Conservation (phyloP, 2,888 invertebrate species). For the Pyralis farinalis region DNA sequence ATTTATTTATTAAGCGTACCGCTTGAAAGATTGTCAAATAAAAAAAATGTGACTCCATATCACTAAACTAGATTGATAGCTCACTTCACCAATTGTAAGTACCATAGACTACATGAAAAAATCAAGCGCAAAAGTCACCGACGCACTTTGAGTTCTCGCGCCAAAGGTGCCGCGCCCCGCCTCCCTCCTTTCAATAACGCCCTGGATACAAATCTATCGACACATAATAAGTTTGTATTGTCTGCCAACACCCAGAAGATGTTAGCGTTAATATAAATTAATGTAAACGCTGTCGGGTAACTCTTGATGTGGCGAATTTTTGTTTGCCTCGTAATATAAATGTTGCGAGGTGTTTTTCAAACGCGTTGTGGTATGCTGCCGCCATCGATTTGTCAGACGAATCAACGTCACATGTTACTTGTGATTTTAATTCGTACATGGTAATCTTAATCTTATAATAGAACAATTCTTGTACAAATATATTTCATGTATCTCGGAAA, state of each 20-base stretch:
- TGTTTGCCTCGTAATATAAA: slow-evolving; percentile 57
- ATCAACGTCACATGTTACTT: no score
- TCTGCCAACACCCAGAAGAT: neutral
- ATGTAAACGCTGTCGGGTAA: slow-evolving; percentile 42
- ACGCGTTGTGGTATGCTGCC: no score
- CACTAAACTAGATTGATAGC: neutral
- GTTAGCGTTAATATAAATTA: slow-evolving; percentile 41
- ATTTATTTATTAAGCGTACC: no score
- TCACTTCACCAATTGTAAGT: slow-evolving; percentile 15
- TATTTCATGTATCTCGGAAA: no score
- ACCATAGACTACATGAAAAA: neutral
- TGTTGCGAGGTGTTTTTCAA: slow-evolving; percentile 3
- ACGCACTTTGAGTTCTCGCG: slow-evolving; percentile 20
- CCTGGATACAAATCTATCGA: slow-evolving; percentile 2
- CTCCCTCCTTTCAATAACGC: slow-evolving; percentile 17
- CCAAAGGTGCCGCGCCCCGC: slow-evolving; percentile 49
- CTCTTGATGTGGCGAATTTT: slow-evolving; percentile 74
- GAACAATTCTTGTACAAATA: no score
- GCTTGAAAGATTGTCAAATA: no score
- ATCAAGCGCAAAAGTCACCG: neutral
- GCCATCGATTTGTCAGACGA: neutral
- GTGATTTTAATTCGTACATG: no score
- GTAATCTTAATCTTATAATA: no score
- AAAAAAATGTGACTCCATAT: no score
- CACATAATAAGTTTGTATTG: slow-evolving; percentile 14